These are phyloP conservation scores for Sesamia inferens DNA, from an alignment of 2,888 invertebrate genomes.

Conservation along the genomic window DNA sequence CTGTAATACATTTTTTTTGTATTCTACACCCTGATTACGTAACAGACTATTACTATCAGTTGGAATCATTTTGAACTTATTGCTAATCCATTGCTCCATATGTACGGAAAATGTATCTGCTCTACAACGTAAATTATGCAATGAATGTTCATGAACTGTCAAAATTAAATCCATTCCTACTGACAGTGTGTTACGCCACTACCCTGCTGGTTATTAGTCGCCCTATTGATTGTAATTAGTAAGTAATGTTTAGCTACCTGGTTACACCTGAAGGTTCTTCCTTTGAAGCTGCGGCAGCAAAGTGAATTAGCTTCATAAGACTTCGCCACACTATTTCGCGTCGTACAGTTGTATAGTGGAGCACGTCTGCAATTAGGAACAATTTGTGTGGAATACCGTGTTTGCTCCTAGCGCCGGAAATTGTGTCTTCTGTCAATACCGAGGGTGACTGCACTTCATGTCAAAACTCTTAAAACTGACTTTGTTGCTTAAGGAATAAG, in stretches of 20 bases:
- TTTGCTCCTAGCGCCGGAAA: slow-evolving; percentile 75
- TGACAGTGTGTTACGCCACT: no score
- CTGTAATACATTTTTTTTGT: no score
- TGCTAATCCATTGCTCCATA: no score
- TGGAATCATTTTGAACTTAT: no score
- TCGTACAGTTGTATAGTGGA: slow-evolving; percentile 55
- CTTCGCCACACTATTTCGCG: slow-evolving; percentile 40
- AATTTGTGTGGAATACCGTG: slow-evolving; percentile 80
- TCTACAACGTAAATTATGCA: no score
- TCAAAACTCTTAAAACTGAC: slow-evolving; percentile 17
- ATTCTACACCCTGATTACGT: no score
- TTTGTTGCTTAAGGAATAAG: slow-evolving; percentile 41
- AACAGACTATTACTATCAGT: no score
- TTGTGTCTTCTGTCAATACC: slow-evolving; percentile 83
- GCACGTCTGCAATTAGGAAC: slow-evolving; percentile 77
- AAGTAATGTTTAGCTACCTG: neutral
- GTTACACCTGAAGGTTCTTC: slow-evolving; percentile 27
- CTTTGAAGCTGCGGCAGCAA: slow-evolving; percentile 23
- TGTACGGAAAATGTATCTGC: no score
- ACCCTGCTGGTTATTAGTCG: neutral
- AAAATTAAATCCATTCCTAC: no score
- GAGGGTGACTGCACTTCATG: slow-evolving; percentile 67
- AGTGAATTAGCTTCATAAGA: slow-evolving; percentile 50
- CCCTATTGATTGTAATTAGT: neutral
- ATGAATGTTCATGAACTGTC: no score